Evolutionary conservation across 1,140 invertebrate species (phyloP).

Genomic region (Neocloeon triangulifer): DNA sequence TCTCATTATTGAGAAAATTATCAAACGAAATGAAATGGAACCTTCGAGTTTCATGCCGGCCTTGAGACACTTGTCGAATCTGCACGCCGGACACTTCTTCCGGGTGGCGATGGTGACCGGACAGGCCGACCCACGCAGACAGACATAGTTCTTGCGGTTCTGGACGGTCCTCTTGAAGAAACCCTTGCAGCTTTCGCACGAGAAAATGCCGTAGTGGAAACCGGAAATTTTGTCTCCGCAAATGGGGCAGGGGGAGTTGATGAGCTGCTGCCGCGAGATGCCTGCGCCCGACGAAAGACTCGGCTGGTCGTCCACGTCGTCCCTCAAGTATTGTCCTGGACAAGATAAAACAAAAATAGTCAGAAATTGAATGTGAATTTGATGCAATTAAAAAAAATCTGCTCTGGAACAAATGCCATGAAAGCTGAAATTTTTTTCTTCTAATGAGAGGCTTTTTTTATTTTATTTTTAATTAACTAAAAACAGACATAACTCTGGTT

Average conservation of each 20-base stretch:
- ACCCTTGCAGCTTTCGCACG: slow-evolving; percentile 92
- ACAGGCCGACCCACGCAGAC: slow-evolving; percentile 72
- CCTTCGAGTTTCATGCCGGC: slow-evolving; percentile 94
- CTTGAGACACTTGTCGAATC: slow-evolving; percentile 89
- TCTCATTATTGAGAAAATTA: too few species aligned
- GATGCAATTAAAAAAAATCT: too few species aligned
- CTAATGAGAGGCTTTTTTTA: too few species aligned
- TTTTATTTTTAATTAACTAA: too few species aligned
- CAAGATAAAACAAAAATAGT: too few species aligned
- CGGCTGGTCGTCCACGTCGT: slow-evolving; percentile 22
- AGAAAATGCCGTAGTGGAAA: slow-evolving; percentile 91
- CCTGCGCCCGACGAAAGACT: slow-evolving; percentile 37
- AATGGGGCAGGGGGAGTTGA: slow-evolving; percentile 77
- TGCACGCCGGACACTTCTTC: slow-evolving; percentile 90
- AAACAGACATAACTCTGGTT: too few species aligned
- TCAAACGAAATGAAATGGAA: too few species aligned
- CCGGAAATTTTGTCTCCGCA: slow-evolving; percentile 89
- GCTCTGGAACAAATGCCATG: too few species aligned
- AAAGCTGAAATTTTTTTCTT: too few species aligned
- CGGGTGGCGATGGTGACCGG: slow-evolving; percentile 76
- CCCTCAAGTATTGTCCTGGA: slow-evolving; percentile 14
- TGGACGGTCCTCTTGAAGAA: slow-evolving; percentile 97
- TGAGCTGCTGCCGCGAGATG: slow-evolving; percentile 64
- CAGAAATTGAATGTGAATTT: too few species aligned
- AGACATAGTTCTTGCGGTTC: slow-evolving; percentile 92